These are phyloP conservation scores for Myotis pilosus DNA, from an alignment of 2,797 vertebrate species.

Conservation along the genomic window DNA sequence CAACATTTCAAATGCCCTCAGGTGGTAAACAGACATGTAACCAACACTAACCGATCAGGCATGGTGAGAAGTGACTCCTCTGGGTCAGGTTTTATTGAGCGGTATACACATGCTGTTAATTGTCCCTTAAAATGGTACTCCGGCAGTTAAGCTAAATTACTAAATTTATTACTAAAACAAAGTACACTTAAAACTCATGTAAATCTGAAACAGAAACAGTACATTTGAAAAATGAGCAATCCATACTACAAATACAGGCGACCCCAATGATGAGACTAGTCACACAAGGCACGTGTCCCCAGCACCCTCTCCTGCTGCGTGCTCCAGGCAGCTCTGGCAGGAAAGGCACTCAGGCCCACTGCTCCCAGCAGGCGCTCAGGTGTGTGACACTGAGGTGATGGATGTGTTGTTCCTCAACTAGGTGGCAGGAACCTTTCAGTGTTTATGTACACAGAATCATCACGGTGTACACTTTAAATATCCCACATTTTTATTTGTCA, in stretches of 20 bases:
- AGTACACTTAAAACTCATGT: neutral
- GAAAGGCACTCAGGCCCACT: neutral
- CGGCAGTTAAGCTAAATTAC: neutral
- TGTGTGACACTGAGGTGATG: neutral
- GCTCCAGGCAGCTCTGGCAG: neutral
- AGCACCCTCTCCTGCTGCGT: neutral
- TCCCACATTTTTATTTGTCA: neutral
- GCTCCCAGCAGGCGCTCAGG: neutral
- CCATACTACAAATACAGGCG: neutral
- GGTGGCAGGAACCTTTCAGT: neutral
- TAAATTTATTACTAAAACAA: neutral
- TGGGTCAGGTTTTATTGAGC: neutral
- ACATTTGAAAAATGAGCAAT: neutral
- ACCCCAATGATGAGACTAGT: rapidly evolving
- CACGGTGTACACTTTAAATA: no score
- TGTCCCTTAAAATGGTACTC: neutral
- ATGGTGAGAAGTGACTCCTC: neutral
- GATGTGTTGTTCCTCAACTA: neutral
- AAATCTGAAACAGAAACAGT: neutral
- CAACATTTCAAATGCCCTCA: neutral
- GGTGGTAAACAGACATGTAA: neutral
- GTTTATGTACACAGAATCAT: neutral
- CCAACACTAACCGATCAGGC: neutral
- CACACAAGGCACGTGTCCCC: neutral
- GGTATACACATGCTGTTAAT: neutral